These are phyloP conservation scores for Drosophila busckii DNA, from an alignment of 1,140 invertebrate genomes.

Conservation along the genomic window DNA sequence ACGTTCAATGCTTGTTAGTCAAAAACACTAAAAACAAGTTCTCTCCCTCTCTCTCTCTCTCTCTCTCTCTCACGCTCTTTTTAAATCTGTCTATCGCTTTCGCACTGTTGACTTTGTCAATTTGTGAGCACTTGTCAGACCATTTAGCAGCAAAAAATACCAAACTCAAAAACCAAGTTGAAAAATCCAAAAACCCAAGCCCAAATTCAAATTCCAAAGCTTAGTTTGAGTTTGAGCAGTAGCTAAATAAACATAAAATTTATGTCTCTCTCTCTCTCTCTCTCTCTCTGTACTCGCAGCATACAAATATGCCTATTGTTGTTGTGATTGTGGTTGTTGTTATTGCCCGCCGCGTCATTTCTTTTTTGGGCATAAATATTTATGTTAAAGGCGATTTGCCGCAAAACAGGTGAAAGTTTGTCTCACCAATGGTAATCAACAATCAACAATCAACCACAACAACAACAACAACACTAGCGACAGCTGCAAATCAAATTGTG, in stretches of 20 bases:
- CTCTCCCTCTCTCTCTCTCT: not conserved
- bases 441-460: not conserved
- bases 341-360: not conserved
- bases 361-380: conserved; percentile 37
- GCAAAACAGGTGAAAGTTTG: conserved; percentile 45
- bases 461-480: conserved; percentile 5
- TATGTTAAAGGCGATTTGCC: conserved; percentile 37
- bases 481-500: not conserved
- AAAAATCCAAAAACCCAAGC: conserved; percentile 5
- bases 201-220: conserved; percentile 23
- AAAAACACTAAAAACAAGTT: conserved; percentile 16
- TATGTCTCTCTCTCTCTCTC: too few relatives aligned
- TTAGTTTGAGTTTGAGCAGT: conserved; percentile 16
- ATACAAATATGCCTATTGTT: too few relatives aligned
- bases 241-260: too few relatives aligned
- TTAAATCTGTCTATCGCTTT: not conserved
- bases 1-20: conserved; percentile 16
- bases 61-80: not conserved
- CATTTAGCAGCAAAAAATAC: too few relatives aligned
- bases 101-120: conserved; percentile 27
- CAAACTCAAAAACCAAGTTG: conserved; percentile 14
- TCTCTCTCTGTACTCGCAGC: too few relatives aligned
- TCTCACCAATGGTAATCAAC: conserved; percentile 30
- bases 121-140: conserved; percentile 23
- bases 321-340: conserved; percentile 7